These are phyloP conservation scores for Gymnorhina tibicen DNA, from an alignment of 2,113 vertebrate species.

Conservation along the genomic window DNA sequence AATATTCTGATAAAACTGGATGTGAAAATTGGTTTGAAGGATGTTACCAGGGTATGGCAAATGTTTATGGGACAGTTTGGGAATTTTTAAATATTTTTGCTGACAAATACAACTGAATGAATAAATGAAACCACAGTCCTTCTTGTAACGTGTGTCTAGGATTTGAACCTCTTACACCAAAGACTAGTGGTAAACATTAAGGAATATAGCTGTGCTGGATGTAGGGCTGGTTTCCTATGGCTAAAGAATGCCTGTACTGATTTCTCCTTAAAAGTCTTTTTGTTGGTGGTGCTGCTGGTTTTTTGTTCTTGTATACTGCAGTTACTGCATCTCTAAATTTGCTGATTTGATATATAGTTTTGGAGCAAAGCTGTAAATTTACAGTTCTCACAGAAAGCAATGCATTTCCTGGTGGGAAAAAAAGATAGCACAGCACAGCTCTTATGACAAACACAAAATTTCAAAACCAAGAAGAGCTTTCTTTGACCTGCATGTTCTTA, in stretches of 20 bases:
- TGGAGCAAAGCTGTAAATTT: background rate
- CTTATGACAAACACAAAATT: background rate
- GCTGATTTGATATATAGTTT: background rate
- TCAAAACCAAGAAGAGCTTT: background rate
- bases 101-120: background rate
- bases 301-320: background rate
- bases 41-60: background rate
- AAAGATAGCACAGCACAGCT: background rate
- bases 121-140: background rate
- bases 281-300: rapidly evolving
- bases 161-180: background rate
- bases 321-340: background rate
- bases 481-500: background rate
- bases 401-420: background rate
- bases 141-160: background rate
- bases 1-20: background rate
- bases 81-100: background rate
- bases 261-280: background rate
- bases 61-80: background rate
- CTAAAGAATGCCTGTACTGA: background rate
- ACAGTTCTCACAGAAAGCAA: background rate
- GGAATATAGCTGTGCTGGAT: background rate
- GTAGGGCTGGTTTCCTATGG: background rate
- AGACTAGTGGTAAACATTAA: background rate
- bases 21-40: background rate